These are phyloP conservation scores for Decapterus maruadsi DNA, from an alignment of 2,797 vertebrate genomes.

Conservation along the genomic window DNA sequence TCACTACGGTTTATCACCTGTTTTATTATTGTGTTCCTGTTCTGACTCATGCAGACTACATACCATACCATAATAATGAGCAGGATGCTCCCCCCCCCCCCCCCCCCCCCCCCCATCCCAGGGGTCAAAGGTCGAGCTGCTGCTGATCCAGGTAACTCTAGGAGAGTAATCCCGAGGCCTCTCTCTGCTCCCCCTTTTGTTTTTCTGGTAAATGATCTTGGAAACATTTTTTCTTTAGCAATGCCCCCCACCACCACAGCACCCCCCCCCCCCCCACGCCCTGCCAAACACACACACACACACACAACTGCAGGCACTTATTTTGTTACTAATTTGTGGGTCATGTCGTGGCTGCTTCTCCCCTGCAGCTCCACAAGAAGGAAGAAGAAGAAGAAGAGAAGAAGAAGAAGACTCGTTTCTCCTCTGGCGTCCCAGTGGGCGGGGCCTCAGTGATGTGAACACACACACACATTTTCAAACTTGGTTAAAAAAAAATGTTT, in stretches of 20 bases:
- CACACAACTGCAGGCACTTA: background rate
- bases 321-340: conserved; percentile 41
- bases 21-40: background rate
- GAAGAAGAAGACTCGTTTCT: no score
- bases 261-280: no score
- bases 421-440: no score
- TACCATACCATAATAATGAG: background rate
- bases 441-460: no score
- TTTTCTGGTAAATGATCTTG: conserved; percentile 74
- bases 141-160: conserved; percentile 81
- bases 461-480: no score
- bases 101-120: conserved; percentile 51
- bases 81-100: background rate
- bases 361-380: background rate
- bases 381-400: no score
- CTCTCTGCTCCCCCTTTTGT: conserved; percentile 61
- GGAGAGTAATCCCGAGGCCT: conserved; percentile 78
- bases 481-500: no score
- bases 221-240: conserved; percentile 43
- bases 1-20: background rate
- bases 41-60: conserved; percentile 6
- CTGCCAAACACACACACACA: no score
- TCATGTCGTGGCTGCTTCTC: conserved; percentile 31
- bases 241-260: conserved; percentile 26
- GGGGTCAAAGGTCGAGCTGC: conserved; percentile 77